Evolutionary conservation across 1,140 invertebrate species (phyloP).

Genomic region (Gonatopus flavifemur): DNA sequence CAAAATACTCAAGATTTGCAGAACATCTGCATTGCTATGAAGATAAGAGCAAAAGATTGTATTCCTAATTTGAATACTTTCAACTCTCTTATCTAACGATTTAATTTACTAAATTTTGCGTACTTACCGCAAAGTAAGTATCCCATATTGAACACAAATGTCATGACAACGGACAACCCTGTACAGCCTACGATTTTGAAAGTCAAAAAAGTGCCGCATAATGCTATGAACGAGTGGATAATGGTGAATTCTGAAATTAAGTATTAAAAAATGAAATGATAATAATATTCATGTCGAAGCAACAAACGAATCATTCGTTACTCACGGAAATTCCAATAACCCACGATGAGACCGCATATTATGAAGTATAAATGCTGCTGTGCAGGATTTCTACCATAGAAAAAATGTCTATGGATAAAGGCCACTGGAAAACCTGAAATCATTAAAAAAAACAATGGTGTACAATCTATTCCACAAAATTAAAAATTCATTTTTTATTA

Average conservation of each 20-base stretch:
- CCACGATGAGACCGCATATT: constrained; percentile 68
- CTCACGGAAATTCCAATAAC: constrained; percentile 81
- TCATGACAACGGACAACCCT: constrained; percentile 63
- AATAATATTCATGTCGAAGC: background rate
- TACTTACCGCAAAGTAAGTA: constrained; percentile 60
- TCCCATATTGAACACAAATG: constrained; percentile 80
- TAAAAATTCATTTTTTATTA: too few species aligned
- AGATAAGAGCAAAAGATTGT: background rate
- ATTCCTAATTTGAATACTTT: background rate
- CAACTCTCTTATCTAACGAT: background rate
- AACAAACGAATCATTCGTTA: background rate
- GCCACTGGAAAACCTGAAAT: constrained; percentile 79
- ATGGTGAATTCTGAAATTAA: constrained; percentile 62
- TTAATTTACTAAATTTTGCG: background rate
- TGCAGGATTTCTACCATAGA: constrained; percentile 60
- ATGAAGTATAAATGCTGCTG: constrained; percentile 79
- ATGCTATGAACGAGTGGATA: constrained; percentile 71
- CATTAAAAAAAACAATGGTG: constrained; percentile 24
- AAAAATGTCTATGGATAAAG: constrained; percentile 64
- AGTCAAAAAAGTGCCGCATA: constrained; percentile 70
- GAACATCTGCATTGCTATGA: background rate
- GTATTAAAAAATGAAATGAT: background rate
- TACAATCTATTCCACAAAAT: too few species aligned
- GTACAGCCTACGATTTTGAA: constrained; percentile 64
- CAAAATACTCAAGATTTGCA: background rate